Percentiles rank a stretch among this genome's conserved stretches.
These are phyloP conservation scores for Calcarius lapponicus DNA, from an alignment of 2,797 vertebrate species.

Conservation along the genomic window DNA sequence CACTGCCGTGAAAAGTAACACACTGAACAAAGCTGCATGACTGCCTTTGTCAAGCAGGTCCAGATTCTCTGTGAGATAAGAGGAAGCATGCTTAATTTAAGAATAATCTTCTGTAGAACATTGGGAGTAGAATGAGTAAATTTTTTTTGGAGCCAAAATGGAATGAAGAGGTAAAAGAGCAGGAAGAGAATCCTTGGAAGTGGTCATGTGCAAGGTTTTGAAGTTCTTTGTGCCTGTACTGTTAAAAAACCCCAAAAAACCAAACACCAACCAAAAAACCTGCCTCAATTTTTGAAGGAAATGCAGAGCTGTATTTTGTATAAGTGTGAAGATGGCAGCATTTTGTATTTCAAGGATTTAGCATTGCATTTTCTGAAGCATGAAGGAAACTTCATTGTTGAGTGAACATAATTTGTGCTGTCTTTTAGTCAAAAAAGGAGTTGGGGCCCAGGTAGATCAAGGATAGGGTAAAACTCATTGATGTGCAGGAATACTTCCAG, in stretches of 20 bases:
- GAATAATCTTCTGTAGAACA: not conserved
- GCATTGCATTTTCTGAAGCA: rapidly evolving
- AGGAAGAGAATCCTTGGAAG: not conserved
- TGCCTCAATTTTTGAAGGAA: not conserved
- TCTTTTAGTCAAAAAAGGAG: not conserved
- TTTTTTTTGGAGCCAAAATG: not conserved
- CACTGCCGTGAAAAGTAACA: rapidly evolving
- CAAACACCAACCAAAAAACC: not conserved
- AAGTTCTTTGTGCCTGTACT: not conserved
- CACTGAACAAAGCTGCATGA: not conserved
- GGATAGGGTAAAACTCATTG: not conserved
- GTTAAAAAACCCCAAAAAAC: not conserved
- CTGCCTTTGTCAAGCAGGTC: not conserved
- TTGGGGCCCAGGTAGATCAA: rapidly evolving
- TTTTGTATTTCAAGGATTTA: not conserved
- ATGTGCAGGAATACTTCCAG: not conserved
- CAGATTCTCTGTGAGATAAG: not conserved
- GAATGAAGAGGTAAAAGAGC: not conserved
- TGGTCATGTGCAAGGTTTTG: not conserved
- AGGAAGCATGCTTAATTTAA: not conserved
- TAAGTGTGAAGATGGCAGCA: not conserved
- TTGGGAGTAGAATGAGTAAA: not conserved
- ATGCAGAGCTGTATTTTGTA: not conserved
- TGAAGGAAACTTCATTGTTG: not conserved
- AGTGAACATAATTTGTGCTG: not conserved